These are phyloP conservation scores for Nestor notabilis DNA, from an alignment of 2,113 vertebrate species.

Conservation along the genomic window DNA sequence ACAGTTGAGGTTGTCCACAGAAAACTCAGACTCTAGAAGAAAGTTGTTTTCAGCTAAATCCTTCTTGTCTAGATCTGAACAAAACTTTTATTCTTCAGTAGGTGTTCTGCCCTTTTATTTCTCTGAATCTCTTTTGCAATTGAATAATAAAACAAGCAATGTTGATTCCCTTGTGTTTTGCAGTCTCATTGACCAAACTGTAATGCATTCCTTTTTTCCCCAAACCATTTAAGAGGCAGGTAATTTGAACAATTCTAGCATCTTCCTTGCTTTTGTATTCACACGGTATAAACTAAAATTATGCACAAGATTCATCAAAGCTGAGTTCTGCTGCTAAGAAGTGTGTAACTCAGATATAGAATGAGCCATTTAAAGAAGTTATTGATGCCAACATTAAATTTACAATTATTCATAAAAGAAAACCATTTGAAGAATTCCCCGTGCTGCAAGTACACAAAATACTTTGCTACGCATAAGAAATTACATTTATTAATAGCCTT, in stretches of 20 bases:
- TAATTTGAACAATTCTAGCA: slow-evolving; percentile 36
- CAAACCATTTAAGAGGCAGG: slow-evolving; percentile 18
- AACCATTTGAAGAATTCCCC: slow-evolving; percentile 72
- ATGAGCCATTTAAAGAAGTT: slow-evolving; percentile 66
- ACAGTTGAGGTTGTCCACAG: background rate
- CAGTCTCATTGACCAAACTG: background rate
- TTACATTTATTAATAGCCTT: slow-evolving; percentile 67
- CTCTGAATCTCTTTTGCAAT: background rate
- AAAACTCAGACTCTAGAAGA: background rate
- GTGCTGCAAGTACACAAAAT: slow-evolving; percentile 66
- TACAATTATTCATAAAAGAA: slow-evolving; percentile 76
- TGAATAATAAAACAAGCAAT: background rate
- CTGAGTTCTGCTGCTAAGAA: slow-evolving; percentile 35
- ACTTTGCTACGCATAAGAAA: slow-evolving; percentile 63
- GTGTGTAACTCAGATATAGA: slow-evolving; percentile 60
- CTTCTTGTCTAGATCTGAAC: background rate
- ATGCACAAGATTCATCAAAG: slow-evolving; percentile 63
- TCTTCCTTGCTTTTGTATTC: slow-evolving; percentile 40
- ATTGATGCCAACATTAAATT: slow-evolving; percentile 73
- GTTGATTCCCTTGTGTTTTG: background rate
- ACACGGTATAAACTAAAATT: slow-evolving; percentile 4
- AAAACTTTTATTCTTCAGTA: background rate
- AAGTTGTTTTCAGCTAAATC: background rate
- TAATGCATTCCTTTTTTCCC: background rate
- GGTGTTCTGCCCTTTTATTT: background rate